A percentile compares a stretch with the other conserved stretches of the same genome.
Conservation (phyloP, 2,888 invertebrate genomes). For the Smittia sp. region DNA sequence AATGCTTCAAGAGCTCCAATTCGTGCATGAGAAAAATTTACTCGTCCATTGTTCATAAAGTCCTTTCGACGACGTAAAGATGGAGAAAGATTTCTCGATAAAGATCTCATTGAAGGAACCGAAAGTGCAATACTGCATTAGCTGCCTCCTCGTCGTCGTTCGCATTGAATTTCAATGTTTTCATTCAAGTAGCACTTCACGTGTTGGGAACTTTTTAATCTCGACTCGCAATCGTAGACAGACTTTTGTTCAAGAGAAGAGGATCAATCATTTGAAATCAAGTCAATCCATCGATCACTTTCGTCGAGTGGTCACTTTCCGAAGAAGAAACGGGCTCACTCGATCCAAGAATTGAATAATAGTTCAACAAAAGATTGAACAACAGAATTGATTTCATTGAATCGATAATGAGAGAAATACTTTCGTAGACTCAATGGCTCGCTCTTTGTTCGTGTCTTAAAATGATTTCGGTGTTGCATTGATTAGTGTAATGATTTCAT, state of each 20-base stretch:
- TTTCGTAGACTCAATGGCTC: constrained; percentile 4
- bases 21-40: constrained; percentile 6
- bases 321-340: background rate
- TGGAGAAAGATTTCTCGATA: background rate
- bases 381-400: constrained; percentile 1
- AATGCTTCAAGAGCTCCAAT: background rate
- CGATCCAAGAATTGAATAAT: constrained; percentile 30
- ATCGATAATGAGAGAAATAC: constrained; percentile 11
- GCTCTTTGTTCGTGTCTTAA: background rate
- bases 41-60: background rate
- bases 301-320: constrained; percentile 34
- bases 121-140: constrained; percentile 4
- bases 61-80: background rate
- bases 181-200: constrained; percentile 38
- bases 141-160: background rate
- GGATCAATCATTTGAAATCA: constrained; percentile 35
- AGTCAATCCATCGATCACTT: constrained; percentile 32
- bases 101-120: constrained; percentile 16
- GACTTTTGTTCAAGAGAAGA: constrained; percentile 9
- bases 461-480: constrained; percentile 12
- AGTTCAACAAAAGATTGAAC: background rate
- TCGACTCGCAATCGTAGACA: background rate
- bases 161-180: constrained; percentile 38
- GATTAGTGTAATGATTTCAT: constrained; percentile 11
- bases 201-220: constrained; percentile 12